Base-by-base conservation (phyloP, 2,888 invertebrate genomes). In the Epiperipatus broadwayi region DNA sequence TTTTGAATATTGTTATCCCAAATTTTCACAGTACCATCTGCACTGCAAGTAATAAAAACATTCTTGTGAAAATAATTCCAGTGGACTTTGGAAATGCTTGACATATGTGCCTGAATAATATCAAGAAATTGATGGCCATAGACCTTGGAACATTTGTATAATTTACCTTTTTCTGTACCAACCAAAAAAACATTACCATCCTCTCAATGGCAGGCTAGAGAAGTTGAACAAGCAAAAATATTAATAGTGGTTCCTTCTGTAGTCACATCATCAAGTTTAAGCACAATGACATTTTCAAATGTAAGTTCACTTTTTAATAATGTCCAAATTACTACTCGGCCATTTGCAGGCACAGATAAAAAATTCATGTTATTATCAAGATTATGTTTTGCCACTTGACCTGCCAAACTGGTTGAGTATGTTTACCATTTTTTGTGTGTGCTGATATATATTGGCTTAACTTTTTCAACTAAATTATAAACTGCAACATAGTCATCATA, bases 1-100 rank as follows among this genome's bases (percentile, higher is more conserved):
- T 85, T 83, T 40, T 84, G 78, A 57, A 16, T 61, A 59, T 48
- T 75, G 50, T 84, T 80, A 59, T 91, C 89, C 91, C 91, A 93
- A 41, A 93, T 79, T 64, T 89, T 89, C 29, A 93, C 75, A 32
- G 81, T 70, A 87, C 91, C 91, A 54, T 93, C 93, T 1, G 78
- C 80, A 40, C 85, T 78, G 53, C 87, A 87, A 4, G 87, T 83
- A n/a, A 80, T 74, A 53, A 85, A 93, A 44, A 93, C 79, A 46
- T 73, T 73, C 5, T 76, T 71, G 53, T 87, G 84, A 57, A 67
- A 89, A 53, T 71, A 71, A 60, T 91, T 93, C 61, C 79, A 93
- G 53, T 75, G 72, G 44, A 89, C 77, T 48, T 79, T 68, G 56
- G 85, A 80, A 1, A 93, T 75, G 0, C 89, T 79, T 71, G 87